Evolutionary conservation across 2,888 invertebrate genomes (phyloP).

Genomic region (Troides aeacus): DNA sequence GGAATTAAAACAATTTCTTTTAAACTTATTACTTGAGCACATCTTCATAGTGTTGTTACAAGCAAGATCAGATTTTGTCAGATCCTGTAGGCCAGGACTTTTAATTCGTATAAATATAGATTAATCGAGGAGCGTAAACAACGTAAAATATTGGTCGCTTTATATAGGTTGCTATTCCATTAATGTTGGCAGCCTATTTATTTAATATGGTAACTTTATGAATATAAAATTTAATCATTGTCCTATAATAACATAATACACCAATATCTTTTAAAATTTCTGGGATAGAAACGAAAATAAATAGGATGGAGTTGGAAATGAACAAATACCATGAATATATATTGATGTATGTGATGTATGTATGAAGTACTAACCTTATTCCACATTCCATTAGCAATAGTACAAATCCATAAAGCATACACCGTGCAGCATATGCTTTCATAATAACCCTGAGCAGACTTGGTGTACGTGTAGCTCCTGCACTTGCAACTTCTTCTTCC

Average conservation of each 20-base stretch:
- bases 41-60: too few relatives aligned
- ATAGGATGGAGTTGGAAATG: not conserved
- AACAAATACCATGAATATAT: not conserved
- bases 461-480: constrained; percentile 72
- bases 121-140: too few relatives aligned
- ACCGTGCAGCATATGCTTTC: constrained; percentile 81
- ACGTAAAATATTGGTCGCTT: too few relatives aligned
- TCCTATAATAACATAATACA: not conserved
- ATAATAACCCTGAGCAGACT: constrained; percentile 77
- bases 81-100: too few relatives aligned
- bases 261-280: not conserved
- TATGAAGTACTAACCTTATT: constrained; percentile 71
- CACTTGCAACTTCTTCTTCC: constrained; percentile 71
- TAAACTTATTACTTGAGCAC: too few relatives aligned
- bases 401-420: constrained; percentile 80
- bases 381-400: constrained; percentile 82
- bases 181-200: too few relatives aligned
- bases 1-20: too few relatives aligned
- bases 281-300: not conserved
- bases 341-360: too few relatives aligned
- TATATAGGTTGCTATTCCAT: too few relatives aligned
- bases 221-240: not conserved
- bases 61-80: too few relatives aligned
- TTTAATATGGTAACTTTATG: too few relatives aligned
- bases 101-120: too few relatives aligned